Evolutionary conservation across 2,797 vertebrate species (phyloP), one percentile per base, ranked within the genome.

Genomic region (Typhlichthys subterraneus): DNA sequence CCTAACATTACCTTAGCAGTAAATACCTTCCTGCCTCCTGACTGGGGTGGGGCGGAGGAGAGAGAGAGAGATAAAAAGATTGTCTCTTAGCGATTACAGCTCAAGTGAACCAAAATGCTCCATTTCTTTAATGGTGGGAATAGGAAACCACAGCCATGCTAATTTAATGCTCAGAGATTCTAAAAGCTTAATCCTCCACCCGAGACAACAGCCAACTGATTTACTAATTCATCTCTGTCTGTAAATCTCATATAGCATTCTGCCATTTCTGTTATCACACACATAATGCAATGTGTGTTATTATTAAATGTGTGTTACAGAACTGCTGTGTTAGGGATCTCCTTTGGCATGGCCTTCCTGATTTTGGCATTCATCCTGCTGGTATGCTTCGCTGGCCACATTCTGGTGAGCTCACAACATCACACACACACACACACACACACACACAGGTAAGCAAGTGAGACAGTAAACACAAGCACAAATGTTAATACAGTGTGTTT

Each of bases 321-420:
- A 88, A 98, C 95, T 2, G 89, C 95, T 73, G 72, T 94, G 79
- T 91, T 99, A 53, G 96, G 95, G 80, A 93, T 98, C 79, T 99
- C 97, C 57, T 99, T 98, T 52, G 97, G 97, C 72, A 84, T 91
- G 69, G 93, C 96, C 0, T 99, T 97, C 84, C 87, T 98, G 68
- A 77, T 95, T 14, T 75, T 99, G 64, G 94, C 93, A 80, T 88
- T 95, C 70, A 97, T 97, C 89, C 93, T 99, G 61, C 91, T 95
- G 69, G 88, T 97, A 77, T 98, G 96, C 89, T 98, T 98, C 46
- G 93, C 95, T 66, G 94, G 95, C 77, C 97, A 96, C 76, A 93
- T 99, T 64, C 81, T 97, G 96, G 97, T 99, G 92, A 65, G 96
- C 95, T 85, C 11, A 12, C 15, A n/a, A 17, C n/a, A 57, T 61